Base-by-base conservation (phyloP, 35 echinoderm and acorn worm genomes). In the Apostichopus japonicus region DNA sequence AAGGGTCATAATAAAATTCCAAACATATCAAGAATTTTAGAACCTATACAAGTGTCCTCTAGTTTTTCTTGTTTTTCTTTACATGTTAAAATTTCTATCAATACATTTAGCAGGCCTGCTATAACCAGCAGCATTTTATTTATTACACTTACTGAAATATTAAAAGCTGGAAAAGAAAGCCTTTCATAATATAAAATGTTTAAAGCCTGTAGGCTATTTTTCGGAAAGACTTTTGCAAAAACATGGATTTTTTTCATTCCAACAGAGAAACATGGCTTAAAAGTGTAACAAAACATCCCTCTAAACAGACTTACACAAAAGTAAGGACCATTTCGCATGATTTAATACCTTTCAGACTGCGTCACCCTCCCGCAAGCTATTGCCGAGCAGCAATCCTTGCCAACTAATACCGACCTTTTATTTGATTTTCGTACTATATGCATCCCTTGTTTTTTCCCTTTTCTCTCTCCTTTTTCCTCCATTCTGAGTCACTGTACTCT, bases 401-500 rank as follows among this genome's bases (percentile, higher is more conserved):
- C 71, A 75, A 75, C 10, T 58, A 58, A 23, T 24, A 84, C 54
- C n/a, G 53, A 59, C 24, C 81, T 55, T 57, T 84, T 84, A 84
- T 84, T 84, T 84, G 81, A 84, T 84, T 84, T 84, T 84, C 16
- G 7, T 22, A 11, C 55, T 22, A 21, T 84, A 58, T 80, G 54
- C 56, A 55, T 62, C 81, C 53, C 23, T 84, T 84, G 56, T 58
- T 58, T 23, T 23, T 58, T 59, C 9, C 56, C 24, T 67, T 79
- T 52, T 54, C 79, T 83, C 79, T 83, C 24, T 84, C 81, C 4
- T 19, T 24, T 80, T 14, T 58, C 16, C 16, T 51, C 22, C 19
- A 11, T 24, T 58, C 54, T 84, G 81, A 84, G 81, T 84, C 81
- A 84, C 56, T 84, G 81, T 84, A 84, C 81, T 84, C 56, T 58